phyloP scores from a whole-genome alignment of 35 echinoderm and acorn worm species.

The Heliocidaris tuberculata region DNA sequence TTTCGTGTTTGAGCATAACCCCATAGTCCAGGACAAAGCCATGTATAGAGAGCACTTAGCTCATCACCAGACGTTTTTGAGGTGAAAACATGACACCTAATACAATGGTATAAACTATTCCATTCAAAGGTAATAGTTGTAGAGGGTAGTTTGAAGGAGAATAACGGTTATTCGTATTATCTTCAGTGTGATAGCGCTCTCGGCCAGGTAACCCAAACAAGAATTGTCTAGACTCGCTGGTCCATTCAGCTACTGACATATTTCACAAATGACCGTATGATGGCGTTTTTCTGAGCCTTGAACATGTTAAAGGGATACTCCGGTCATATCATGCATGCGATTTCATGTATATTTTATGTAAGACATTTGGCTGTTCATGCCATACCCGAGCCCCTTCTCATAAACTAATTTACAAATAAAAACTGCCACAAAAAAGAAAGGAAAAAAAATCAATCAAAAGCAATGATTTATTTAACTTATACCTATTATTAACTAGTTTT shows the following conservation, averaged over 20 bases:
- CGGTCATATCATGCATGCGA: too few species aligned
- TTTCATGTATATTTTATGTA: too few species aligned
- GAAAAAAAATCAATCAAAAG: too few species aligned
- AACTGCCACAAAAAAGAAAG: too few species aligned
- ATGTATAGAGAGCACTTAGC: neutral
- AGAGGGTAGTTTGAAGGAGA: neutral
- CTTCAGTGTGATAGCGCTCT: neutral
- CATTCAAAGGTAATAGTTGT: neutral
- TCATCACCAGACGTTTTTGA: neutral
- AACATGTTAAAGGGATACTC: too few species aligned
- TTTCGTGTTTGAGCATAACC: too few species aligned
- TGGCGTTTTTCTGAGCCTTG: neutral
- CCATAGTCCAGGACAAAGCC: neutral
- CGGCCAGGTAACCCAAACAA: neutral
- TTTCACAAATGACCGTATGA: neutral
- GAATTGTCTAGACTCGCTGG: neutral
- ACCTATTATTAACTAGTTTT: too few species aligned
- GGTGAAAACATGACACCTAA: neutral
- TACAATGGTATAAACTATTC: neutral
- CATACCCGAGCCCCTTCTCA: too few species aligned
- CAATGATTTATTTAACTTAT: too few species aligned
- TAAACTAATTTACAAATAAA: too few species aligned
- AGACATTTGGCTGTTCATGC: too few species aligned
- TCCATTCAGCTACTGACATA: neutral
- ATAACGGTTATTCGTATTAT: neutral